A percentile compares a stretch with the other conserved stretches of the same genome.
phyloP scores from a whole-genome alignment of 2,797 vertebrate genomes.

The Geotrypetes seraphini region DNA sequence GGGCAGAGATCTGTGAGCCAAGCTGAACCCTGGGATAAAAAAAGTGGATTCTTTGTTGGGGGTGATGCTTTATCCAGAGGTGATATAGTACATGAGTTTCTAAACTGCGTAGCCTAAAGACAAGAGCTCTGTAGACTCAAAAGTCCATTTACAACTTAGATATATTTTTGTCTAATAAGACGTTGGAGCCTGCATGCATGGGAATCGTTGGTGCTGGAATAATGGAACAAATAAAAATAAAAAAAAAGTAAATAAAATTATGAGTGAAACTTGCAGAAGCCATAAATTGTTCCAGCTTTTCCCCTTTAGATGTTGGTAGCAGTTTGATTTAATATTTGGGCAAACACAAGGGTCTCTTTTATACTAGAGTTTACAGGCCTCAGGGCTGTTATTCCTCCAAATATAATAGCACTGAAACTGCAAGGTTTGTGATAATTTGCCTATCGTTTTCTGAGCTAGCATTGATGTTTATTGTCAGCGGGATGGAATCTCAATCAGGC shows the following conservation, averaged over 20 bases:
- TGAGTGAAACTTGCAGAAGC: slow-evolving; percentile 48
- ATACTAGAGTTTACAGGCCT: slow-evolving; percentile 68
- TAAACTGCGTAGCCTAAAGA: too few relatives aligned
- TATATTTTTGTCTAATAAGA: too few relatives aligned
- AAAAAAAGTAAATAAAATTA: slow-evolving; percentile 33
- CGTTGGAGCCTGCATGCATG: too few relatives aligned
- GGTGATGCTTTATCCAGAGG: too few relatives aligned
- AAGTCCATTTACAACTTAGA: too few relatives aligned
- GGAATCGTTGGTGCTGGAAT: too few relatives aligned
- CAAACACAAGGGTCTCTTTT: slow-evolving; percentile 72
- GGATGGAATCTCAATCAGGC: slow-evolving; percentile 89
- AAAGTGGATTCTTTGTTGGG: too few relatives aligned
- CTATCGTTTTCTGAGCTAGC: slow-evolving; percentile 61
- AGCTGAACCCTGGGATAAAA: too few relatives aligned
- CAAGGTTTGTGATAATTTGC: slow-evolving; percentile 70
- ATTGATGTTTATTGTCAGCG: slow-evolving; percentile 79
- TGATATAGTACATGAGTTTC: too few relatives aligned
- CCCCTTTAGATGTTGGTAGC: slow-evolving; percentile 52
- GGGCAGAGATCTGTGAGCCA: too few relatives aligned
- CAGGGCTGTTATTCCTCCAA: slow-evolving; percentile 70
- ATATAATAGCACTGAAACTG: slow-evolving; percentile 73
- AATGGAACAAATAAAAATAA: too few relatives aligned
- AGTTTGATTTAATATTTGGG: slow-evolving; percentile 72
- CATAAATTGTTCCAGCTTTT: slow-evolving; percentile 30
- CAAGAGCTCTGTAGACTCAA: too few relatives aligned